These are phyloP conservation scores for Physeter macrocephalus DNA, from an alignment of 2,113 vertebrate genomes.

Conservation along the genomic window DNA sequence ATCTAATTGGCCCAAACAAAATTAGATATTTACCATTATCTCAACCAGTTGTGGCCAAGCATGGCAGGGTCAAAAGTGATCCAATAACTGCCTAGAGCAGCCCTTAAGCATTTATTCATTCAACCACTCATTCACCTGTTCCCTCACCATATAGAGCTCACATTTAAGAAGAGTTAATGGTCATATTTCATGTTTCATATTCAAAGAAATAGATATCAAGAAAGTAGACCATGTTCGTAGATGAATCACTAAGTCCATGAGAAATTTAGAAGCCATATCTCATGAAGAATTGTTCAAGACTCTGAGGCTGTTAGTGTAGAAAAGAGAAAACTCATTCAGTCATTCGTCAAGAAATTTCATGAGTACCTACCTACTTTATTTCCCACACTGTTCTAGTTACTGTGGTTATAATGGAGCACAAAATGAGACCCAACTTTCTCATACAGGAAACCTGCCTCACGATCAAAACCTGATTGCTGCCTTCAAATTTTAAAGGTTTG, in stretches of 20 bases:
- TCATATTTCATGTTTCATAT: background rate
- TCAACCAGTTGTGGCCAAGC: background rate
- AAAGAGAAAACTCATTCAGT: background rate
- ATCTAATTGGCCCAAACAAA: background rate
- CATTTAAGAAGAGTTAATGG: background rate
- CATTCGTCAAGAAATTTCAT: background rate
- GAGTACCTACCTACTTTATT: background rate
- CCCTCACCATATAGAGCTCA: background rate
- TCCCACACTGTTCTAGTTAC: background rate
- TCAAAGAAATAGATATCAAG: background rate
- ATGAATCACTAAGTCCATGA: background rate
- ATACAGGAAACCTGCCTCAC: background rate
- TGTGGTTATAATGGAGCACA: background rate
- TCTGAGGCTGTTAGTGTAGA: background rate
- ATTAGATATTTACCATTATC: background rate
- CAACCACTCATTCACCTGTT: background rate
- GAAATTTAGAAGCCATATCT: background rate
- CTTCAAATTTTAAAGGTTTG: background rate
- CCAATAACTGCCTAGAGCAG: too few species aligned
- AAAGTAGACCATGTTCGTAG: background rate
- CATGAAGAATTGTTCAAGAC: background rate
- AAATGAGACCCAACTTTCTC: background rate
- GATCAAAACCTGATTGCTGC: background rate
- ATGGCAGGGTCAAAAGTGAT: background rate
- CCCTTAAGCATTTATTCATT: background rate